phyloP scores from a whole-genome alignment of 1,140 invertebrate species.

The Argopecten irradians region DNA sequence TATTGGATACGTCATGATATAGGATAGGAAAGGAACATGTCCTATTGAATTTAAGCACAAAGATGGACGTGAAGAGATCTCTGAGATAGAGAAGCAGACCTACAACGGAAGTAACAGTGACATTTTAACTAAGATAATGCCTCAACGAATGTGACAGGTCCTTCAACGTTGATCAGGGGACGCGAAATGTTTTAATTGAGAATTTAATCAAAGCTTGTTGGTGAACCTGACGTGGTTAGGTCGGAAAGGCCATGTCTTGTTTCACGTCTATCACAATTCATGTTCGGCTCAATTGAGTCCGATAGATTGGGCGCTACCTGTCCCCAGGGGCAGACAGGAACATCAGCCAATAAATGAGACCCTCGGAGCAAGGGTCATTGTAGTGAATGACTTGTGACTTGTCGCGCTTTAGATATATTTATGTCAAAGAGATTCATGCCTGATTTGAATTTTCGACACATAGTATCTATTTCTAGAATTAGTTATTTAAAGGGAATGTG shows the following conservation, averaged over 20 bases:
- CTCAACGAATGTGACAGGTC: background rate
- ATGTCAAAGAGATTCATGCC: background rate
- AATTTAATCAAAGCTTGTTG: conserved; percentile 6
- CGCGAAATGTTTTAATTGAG: conserved; percentile 15
- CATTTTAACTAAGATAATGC: background rate
- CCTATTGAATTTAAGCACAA: background rate
- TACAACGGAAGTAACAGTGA: background rate
- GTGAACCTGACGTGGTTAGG: background rate
- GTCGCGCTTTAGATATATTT: background rate
- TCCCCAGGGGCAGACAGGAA: background rate
- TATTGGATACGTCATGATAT: too few relatives aligned
- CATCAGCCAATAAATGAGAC: background rate
- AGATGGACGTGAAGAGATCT: background rate
- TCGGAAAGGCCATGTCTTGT: background rate
- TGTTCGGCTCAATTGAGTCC: conserved; percentile 14
- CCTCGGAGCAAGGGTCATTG: background rate
- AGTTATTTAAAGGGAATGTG: background rate
- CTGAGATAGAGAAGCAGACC: background rate
- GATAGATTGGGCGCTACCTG: background rate
- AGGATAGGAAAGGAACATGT: too few relatives aligned
- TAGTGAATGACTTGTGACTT: background rate
- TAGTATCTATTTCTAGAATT: background rate
- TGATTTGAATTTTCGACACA: background rate
- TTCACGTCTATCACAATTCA: background rate
- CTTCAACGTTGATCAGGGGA: conserved; percentile 9